A percentile compares a stretch with the other conserved stretches of the same genome.
Evolutionary conservation across 2,888 invertebrate genomes (phyloP).

Genomic region (Eupeodes luniger): DNA sequence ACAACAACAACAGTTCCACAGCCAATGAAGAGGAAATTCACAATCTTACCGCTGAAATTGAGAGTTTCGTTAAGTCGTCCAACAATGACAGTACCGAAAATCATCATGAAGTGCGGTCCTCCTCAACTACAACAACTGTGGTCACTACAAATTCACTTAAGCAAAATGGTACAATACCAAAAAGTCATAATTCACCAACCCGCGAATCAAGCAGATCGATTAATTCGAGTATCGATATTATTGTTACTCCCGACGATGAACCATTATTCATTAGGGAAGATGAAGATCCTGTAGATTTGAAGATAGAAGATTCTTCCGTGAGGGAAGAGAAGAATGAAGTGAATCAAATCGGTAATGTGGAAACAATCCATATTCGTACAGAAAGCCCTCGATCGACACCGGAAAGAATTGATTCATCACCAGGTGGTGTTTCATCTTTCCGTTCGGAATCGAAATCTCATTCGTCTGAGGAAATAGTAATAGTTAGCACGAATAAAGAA

Average conservation of each 20-base stretch:
- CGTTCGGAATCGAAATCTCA: constrained; percentile 27
- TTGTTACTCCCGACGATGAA: constrained; percentile 44
- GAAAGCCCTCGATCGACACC: constrained; percentile 75
- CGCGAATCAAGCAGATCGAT: constrained; percentile 55
- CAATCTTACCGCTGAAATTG: constrained; percentile 81
- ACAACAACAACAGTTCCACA: neutral
- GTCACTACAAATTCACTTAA: constrained; percentile 53
- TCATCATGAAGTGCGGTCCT: constrained; percentile 17
- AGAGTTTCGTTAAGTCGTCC: constrained; percentile 79
- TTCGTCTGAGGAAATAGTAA: constrained; percentile 27
- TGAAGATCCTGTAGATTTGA: constrained; percentile 17
- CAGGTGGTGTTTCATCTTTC: constrained; percentile 9
- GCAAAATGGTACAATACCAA: constrained; percentile 64
- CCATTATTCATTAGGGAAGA: constrained; percentile 59
- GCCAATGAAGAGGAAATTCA: constrained; percentile 77
- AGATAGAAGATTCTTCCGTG: constrained; percentile 37
- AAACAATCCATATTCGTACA: constrained; percentile 77
- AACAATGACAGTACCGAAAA: constrained; percentile 46
- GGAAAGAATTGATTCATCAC: constrained; percentile 10
- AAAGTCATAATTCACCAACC: constrained; percentile 18
- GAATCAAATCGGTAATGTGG: constrained; percentile 77
- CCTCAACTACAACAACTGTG: neutral
- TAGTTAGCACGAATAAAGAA: constrained; percentile 12
- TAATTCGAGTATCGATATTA: constrained; percentile 57
- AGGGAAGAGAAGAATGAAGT: constrained; percentile 57